Evolutionary conservation across 1,140 invertebrate genomes (phyloP).

Genomic region (Temnothorax longispinosus): DNA sequence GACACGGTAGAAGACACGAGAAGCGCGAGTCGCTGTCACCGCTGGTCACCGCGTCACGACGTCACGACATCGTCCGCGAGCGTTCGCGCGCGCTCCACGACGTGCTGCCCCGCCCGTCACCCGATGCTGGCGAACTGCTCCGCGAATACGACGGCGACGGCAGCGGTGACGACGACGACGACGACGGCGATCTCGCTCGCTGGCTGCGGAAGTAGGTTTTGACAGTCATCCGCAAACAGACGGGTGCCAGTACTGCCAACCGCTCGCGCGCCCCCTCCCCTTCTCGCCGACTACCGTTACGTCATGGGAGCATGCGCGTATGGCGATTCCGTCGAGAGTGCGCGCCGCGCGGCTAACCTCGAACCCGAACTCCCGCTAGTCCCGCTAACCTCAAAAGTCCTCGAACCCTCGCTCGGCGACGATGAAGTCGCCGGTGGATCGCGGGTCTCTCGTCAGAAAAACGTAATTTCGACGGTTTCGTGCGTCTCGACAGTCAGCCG

Average conservation of each 20-base stretch:
- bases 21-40: constrained; percentile 29
- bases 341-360: constrained; percentile 12
- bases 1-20: constrained; percentile 37
- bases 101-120: not conserved
- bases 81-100: constrained; percentile 34
- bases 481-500: not conserved
- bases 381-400: not conserved
- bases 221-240: constrained; percentile 83
- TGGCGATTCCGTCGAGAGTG: too few species aligned
- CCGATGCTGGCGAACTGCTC: constrained; percentile 9
- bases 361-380: not conserved
- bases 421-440: not conserved
- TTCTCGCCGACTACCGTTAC: constrained; percentile 41
- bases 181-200: constrained; percentile 33
- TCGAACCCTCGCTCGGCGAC: too few species aligned
- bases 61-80: constrained; percentile 25
- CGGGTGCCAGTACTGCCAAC: constrained; percentile 61
- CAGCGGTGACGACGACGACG: not conserved
- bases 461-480: not conserved
- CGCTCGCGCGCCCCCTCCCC: constrained; percentile 12
- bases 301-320: constrained; percentile 35
- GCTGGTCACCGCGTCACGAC: constrained; percentile 14
- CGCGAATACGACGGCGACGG: constrained; percentile 3
- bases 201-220: constrained; percentile 79
- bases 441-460: not conserved